A percentile compares a stretch with the other conserved stretches of the same genome.
Evolutionary conservation across 2,797 vertebrate genomes (phyloP).

Genomic region (Crenichthys baileyi): DNA sequence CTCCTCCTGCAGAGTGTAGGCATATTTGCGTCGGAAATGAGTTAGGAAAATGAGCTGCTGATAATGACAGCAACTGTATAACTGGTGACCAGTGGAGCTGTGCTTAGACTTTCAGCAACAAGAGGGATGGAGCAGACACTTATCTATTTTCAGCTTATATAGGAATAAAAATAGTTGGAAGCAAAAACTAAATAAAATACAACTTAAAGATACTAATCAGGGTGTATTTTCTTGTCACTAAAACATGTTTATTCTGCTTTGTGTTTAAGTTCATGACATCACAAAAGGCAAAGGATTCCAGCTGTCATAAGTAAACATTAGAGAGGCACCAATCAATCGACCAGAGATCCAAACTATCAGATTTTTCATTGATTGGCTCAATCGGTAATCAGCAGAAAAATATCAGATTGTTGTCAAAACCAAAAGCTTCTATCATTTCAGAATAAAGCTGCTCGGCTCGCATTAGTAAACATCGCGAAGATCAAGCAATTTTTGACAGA

Average conservation of each 20-base stretch:
- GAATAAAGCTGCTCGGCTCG: neutral
- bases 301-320: too few species aligned
- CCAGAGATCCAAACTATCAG: too few species aligned
- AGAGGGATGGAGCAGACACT: neutral
- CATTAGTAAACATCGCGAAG: neutral
- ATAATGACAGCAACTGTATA: constrained; percentile 19
- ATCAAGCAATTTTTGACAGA: neutral
- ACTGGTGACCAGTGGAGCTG: neutral
- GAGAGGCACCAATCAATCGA: too few species aligned
- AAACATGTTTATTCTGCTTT: neutral
- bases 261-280: neutral
- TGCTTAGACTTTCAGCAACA: neutral
- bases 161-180: neutral
- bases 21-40: constrained; percentile 75
- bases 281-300: neutral
- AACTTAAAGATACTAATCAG: neutral
- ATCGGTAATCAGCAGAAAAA: neutral
- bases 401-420: neutral
- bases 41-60: constrained; percentile 59
- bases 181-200: neutral
- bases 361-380: neutral
- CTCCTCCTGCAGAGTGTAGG: neutral
- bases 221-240: neutral
- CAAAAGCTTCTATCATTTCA: neutral
- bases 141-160: neutral